Conservation (phyloP, 2,113 vertebrate genomes). For the Corvus cornix region DNA sequence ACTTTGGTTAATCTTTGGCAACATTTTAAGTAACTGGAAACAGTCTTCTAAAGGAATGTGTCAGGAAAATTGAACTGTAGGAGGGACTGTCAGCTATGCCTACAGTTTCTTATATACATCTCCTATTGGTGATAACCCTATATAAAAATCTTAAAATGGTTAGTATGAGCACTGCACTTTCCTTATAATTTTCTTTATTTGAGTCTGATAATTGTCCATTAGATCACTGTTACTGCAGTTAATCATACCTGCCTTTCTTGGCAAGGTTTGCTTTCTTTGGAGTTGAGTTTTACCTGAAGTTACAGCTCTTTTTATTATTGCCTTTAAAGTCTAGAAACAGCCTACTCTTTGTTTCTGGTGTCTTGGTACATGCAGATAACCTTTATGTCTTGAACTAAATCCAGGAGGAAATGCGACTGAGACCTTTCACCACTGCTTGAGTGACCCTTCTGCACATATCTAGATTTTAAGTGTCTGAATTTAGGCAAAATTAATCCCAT, state of each 20-base stretch:
- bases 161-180: background rate
- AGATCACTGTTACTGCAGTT: background rate
- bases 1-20: slow-evolving; percentile 9
- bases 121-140: slow-evolving; percentile 8
- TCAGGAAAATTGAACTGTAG: slow-evolving; percentile 58
- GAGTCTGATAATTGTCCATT: slow-evolving; percentile 26
- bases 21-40: slow-evolving; percentile 22
- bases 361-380: background rate
- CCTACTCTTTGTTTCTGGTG: background rate
- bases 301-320: background rate
- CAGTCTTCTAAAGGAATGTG: slow-evolving; percentile 18
- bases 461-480: background rate
- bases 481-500: background rate
- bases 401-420: background rate
- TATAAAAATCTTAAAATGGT: slow-evolving; percentile 2
- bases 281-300: background rate
- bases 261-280: background rate
- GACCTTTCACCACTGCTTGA: background rate
- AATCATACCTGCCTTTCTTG: background rate
- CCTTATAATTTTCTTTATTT: slow-evolving; percentile 7
- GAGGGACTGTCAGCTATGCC: slow-evolving; percentile 43
- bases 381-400: background rate
- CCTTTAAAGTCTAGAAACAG: background rate
- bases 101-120: background rate
- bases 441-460: background rate